phyloP scores from a whole-genome alignment of 2,888 invertebrate species.

The Drosophila kokeensis region DNA sequence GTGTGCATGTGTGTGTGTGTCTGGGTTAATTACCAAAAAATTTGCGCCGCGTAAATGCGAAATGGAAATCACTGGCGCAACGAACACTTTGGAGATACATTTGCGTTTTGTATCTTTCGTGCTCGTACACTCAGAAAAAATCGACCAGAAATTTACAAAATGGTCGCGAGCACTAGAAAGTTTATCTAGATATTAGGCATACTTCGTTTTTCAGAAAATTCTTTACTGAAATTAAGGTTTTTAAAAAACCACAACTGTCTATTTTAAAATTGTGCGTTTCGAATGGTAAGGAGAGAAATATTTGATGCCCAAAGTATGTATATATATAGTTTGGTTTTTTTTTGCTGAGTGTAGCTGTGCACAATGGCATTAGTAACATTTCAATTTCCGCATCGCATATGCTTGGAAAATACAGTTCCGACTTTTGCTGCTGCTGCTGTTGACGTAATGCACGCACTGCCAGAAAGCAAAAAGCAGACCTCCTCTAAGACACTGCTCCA shows the following conservation, averaged over 20 bases:
- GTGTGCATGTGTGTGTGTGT: neutral
- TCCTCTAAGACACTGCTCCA: slow-evolving; percentile 1
- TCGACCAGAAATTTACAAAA: neutral
- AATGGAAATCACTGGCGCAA: slow-evolving; percentile 24
- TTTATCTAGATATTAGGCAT: neutral
- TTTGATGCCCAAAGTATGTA: neutral
- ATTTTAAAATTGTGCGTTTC: neutral
- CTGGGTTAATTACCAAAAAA: slow-evolving; percentile 43
- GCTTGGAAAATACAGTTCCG: slow-evolving; percentile 64
- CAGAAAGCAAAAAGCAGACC: slow-evolving; percentile 48
- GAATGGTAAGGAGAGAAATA: accelerated
- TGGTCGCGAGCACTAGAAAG: neutral
- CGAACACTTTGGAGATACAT: slow-evolving; percentile 26
- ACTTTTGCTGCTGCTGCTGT: slow-evolving; percentile 21
- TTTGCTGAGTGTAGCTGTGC: slow-evolving; percentile 31
- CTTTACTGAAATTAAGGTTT: neutral
- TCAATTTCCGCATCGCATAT: slow-evolving; percentile 69
- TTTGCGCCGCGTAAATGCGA: slow-evolving; percentile 12
- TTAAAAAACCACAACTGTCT: neutral
- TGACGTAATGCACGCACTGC: slow-evolving; percentile 75
- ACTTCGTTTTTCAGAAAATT: neutral
- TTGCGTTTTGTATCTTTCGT: slow-evolving; percentile 14
- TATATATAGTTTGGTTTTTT: neutral
- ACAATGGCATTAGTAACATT: slow-evolving; percentile 44
- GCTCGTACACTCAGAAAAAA: neutral